phyloP scores from a whole-genome alignment of 1,140 invertebrate species.

The Akabosia matsudoensis region DNA sequence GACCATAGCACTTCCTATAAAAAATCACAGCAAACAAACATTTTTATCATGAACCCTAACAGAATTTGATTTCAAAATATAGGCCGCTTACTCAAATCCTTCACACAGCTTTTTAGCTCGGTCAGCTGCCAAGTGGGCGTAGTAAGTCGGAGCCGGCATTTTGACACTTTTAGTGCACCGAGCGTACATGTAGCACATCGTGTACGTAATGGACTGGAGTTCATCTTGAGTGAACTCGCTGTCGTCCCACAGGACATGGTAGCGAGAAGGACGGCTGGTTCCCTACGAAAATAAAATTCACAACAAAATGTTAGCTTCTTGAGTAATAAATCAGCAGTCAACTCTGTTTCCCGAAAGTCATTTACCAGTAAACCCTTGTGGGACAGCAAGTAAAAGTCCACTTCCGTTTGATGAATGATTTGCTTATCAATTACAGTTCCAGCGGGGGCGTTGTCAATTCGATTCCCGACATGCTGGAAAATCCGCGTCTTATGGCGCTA shows the following conservation, averaged over 20 bases:
- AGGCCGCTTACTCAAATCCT: conserved; percentile 17
- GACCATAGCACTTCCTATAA: conserved; percentile 7
- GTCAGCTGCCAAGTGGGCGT: conserved; percentile 57
- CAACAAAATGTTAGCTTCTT: background rate
- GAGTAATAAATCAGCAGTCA: background rate
- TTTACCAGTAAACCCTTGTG: conserved; percentile 54
- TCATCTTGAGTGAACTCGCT: conserved; percentile 53
- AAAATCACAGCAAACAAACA: background rate
- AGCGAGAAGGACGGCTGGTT: conserved; percentile 55
- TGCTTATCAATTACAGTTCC: conserved; percentile 55
- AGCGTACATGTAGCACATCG: conserved; percentile 56
- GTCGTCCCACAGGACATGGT: conserved; percentile 57
- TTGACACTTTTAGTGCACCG: conserved; percentile 57
- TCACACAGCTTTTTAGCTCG: conserved; percentile 48
- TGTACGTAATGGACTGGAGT: conserved; percentile 54
- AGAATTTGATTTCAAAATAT: too few species aligned
- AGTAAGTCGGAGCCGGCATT: conserved; percentile 59
- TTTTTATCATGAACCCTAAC: background rate
- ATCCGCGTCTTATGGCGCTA: conserved; percentile 9
- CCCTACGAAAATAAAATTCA: conserved; percentile 48
- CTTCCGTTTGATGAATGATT: conserved; percentile 53
- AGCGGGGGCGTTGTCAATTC: conserved; percentile 53
- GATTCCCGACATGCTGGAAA: conserved; percentile 33
- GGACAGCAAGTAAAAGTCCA: conserved; percentile 55
- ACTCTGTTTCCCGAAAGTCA: background rate